Evolutionary conservation across 2,113 vertebrate genomes (phyloP).

Genomic region (Opisthocomus hoazin): DNA sequence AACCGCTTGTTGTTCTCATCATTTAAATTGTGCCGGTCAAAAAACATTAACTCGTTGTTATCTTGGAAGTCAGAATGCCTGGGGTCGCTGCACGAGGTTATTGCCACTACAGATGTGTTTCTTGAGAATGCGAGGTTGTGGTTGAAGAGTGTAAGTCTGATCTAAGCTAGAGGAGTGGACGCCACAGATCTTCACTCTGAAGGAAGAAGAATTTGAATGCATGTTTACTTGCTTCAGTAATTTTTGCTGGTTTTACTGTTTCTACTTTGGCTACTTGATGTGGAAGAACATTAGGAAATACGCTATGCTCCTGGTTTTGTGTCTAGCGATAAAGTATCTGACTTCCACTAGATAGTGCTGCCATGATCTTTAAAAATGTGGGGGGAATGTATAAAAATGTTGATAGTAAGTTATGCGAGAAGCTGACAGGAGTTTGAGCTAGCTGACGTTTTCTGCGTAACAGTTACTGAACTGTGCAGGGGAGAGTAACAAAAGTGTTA

Average conservation of each 20-base stretch:
- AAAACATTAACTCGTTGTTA: conserved; percentile 54
- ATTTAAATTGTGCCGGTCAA: conserved; percentile 40
- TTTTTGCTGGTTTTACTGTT: not conserved
- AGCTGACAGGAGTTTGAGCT: not conserved
- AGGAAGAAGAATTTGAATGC: conserved; percentile 29
- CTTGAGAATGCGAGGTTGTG: not conserved
- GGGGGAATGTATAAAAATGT: fast-evolving
- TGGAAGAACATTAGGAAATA: not conserved
- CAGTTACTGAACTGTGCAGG: not conserved
- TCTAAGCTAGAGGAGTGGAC: not conserved
- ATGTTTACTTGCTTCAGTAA: not conserved
- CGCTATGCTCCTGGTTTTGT: not conserved
- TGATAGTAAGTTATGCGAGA: not conserved
- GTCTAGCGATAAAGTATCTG: not conserved
- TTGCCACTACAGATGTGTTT: conserved; percentile 41
- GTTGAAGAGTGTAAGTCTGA: not conserved
- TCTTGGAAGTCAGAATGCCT: conserved; percentile 30
- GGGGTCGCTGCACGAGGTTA: conserved; percentile 36
- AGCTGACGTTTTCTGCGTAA: not conserved
- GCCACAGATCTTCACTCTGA: not conserved
- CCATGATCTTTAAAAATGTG: fast-evolving
- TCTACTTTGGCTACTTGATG: not conserved
- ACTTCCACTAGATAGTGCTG: not conserved
- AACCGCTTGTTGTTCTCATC: conserved; percentile 41
- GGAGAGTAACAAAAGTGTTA: fast-evolving